Evolutionary conservation across 92 coral and sea anemone species (phyloP), one percentile per base, ranked within the genome.

Genomic region (Porites evermanni): DNA sequence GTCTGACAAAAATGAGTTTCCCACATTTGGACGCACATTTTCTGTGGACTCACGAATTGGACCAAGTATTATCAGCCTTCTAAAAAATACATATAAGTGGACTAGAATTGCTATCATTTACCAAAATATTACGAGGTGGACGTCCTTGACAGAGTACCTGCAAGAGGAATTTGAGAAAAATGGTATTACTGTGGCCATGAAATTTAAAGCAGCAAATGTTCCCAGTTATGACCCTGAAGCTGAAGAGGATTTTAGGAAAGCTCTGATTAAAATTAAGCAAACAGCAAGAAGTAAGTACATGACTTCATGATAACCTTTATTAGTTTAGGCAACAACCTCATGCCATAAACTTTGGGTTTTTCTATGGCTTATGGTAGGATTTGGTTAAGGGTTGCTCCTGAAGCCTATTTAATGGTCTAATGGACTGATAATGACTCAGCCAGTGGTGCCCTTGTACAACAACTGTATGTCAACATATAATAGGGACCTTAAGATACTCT

Each of bases 21-120:
- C 93, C 26, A 94, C 97, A 53, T 96, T 96, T 51, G 95, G 91
- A 7, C 94, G 99, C 17, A 96, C 99, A 16, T 91, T 87, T 83
- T 92, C 96, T 3, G 95, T 94, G 44, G 98, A 94, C 67, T 81
- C 92, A 10, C 88, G 95, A 59, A 91, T 91, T 38, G 86, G 93
- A 6, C 94, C 93, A 1, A 92, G 96, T 73, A 78, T 96, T 8
- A 79, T 93, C 61, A 86, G 90, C 53, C 93, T 96, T 10, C 83
- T 94, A 8, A 96, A 88, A 74, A 20, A 77, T 19, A 85, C 87
- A 4, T 96, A 92, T 71, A 83, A 90, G 14, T 96, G 99, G 99
- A 88, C 82, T 19, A 74, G 89, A 74, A 91, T 93, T 50, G 98
- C 96, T 12, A 84, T 96, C 6, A 82, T 96, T 12, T 93, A 79